Evolutionary conservation across 1,140 invertebrate genomes (phyloP), one percentile per base, ranked within the genome.

Genomic region (Chymomyza costata): DNA sequence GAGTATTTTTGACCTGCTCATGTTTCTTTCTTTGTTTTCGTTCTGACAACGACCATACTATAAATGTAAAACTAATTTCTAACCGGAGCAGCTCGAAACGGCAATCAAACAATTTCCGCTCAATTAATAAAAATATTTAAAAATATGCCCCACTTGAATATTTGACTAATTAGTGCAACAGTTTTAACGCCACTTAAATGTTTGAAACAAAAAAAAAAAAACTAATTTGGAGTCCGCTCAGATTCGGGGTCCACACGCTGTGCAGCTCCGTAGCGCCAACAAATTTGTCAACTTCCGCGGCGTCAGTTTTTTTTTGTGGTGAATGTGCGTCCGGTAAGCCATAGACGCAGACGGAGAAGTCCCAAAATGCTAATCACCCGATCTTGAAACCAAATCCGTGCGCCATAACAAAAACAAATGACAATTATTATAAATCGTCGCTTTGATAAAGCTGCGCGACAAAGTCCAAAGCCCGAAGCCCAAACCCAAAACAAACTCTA

Each of bases 231-330:
- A 47, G 16, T 19, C 3, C 19, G 25, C 28, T 6, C 11, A 8
- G 14, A 6, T 14, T 17, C 37, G 35, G 3, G 8, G 21, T 48
- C 25, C 48, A 63, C 49, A 54, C 59, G 40, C 44, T 6, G 17
- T 21, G 51, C 35, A n/a, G n/a, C n/a, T n/a, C n/a, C n/a, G n/a
- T n/a, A n/a, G n/a, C n/a, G n/a, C 44, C 51, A 40, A 54, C 44
- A 61, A 70, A 64, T 70, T 70, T 70, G 65, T 70, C 67, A 70
- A 70, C 67, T 70, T 70, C 67, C 67, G 67, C 65, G 54, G 55
- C 43, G 41, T 43, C 52, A 59, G 53, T n/a, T n/a, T n/a, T n/a
- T n/a, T n/a, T n/a, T n/a, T n/a, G 53, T 53, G 49, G 49, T 53
- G 53, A 59, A 46, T 11, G 16, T 28, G 35, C 13, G 14, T 40